Evolutionary conservation across 1,140 invertebrate genomes (phyloP), one percentile per base, ranked within the genome.

Genomic region (Drosophila leontia): DNA sequence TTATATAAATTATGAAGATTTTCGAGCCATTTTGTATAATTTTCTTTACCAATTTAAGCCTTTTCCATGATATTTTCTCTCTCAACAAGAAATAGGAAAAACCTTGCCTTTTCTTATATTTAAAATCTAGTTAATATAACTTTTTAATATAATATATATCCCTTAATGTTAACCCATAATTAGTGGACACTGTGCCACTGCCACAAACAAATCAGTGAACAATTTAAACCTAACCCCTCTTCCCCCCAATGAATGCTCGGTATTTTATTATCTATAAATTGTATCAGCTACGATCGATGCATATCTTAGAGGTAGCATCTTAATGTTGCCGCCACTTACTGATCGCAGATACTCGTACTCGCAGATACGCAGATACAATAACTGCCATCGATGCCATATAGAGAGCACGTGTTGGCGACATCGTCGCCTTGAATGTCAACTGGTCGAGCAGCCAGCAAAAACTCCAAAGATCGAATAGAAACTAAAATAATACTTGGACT

Each of bases 211-310:
- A 74, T 56, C 45, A 35, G 15, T 56, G 12, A 15, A 15, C 26
- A 19, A 39, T 6, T 7, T 23, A 32, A 8, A 9, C 32, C n/a
- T 23, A 19, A 5, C 13, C 67, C 45, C 47, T 47, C 39, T 12
- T n/a, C 47, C 55, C 17, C 56, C 70, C 23, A 23, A 26, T 48
- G 35, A 3, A 57, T 47, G 19, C 26, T 37, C 19, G 35, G 62
- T 41, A 70, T 84, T 78, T 69, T 56, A 85, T 82, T 90, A 90
- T 87, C 84, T 85, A 71, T 84, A 80, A 87, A 87, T 88, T 81
- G 84, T 84, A 87, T 90, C 85, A 65, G 47, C 76, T 53, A 19
- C 26, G 42, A 65, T 41, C 58, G 65, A 88, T 82, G 63, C 65
- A 79, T 87, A 90, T 84, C 85, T 84, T 34, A 53, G 47, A 65